A percentile compares a stretch with the other conserved stretches of the same genome.
These are phyloP conservation scores for Apodemia duryi DNA, from an alignment of 2,888 invertebrate species.

Conservation along the genomic window DNA sequence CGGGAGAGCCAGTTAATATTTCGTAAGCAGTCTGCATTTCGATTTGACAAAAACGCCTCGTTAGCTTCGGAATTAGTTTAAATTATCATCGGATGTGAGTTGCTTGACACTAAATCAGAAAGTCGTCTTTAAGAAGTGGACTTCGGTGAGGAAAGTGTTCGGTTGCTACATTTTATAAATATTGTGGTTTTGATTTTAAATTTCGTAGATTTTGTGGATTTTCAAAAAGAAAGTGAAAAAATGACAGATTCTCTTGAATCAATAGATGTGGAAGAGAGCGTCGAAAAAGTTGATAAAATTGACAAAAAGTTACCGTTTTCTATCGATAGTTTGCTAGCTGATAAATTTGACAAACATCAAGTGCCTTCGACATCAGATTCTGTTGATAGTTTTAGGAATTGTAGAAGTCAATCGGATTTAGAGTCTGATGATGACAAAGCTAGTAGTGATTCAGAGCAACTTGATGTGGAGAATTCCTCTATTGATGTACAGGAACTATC, in stretches of 20 bases:
- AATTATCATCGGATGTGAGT: constrained; percentile 49
- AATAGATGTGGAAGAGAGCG: constrained; percentile 33
- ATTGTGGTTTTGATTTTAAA: constrained; percentile 21
- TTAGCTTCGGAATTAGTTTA: constrained; percentile 64
- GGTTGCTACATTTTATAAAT: constrained; percentile 12
- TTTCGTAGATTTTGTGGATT: neutral
- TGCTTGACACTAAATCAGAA: constrained; percentile 34
- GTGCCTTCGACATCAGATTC: constrained; percentile 24
- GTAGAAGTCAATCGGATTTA: constrained; percentile 38
- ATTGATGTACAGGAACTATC: constrained; percentile 54
- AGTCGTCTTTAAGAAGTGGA: constrained; percentile 3
- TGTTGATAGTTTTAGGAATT: constrained; percentile 25
- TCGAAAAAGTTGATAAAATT: constrained; percentile 45
- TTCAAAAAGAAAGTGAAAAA: neutral
- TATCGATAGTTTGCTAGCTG: constrained; percentile 62
- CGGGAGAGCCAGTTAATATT: constrained; percentile 67
- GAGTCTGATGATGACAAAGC: constrained; percentile 51
- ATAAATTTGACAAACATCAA: constrained; percentile 43
- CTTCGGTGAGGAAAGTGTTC: constrained; percentile 14
- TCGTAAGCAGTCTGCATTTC: constrained; percentile 56
- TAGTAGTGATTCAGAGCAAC: constrained; percentile 55
- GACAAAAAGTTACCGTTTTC: constrained; percentile 63
- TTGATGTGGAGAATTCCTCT: constrained; percentile 62
- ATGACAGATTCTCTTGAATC: constrained; percentile 27
- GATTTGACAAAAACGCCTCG: constrained; percentile 75